Base-by-base conservation (phyloP, 2,113 vertebrate species). In the Hypanus sabinus region DNA sequence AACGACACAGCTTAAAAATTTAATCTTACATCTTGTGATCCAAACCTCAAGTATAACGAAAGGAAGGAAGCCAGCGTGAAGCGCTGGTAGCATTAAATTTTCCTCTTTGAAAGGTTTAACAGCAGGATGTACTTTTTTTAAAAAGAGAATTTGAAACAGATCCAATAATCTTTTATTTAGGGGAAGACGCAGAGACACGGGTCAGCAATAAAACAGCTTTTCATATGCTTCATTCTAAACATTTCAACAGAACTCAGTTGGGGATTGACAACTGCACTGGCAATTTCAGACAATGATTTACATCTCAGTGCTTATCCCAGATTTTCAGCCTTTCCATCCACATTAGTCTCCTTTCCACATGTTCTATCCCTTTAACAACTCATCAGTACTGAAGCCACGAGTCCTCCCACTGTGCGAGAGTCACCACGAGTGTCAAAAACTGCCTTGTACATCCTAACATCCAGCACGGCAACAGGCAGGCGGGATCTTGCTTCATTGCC, bases 11-110 rank as follows among this genome's bases (percentile, higher is more conserved):
- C 96, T 95, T 97, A 96, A 97, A 97, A 97, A 96, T 97, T 97
- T 97, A 95, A 97, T 97, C 96, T 96, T 97, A 96, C 97, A 83
- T 97, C 97, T 97, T 97, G 97, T 96, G 96, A 97, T 97, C 97
- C 96, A 97, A 97, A 97, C 97, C 97, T 93, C 33, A 55, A 90
- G 70, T 55, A 93, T 75, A 93, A 68, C 36, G 33, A 93, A 46
- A 93, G 90, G 18, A 36, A 92, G 65, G 20, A 92, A 73, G 18
- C 20, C 62, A 93, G 68, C 68, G 73, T 93, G 91, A 73, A 75
- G 36, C 30, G 68, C 70, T 75, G 91, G 70, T 93, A 73, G 91
- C 91, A 24, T 93, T 93, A 73, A 93, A 73, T 73, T 93, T 93
- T 93, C 38, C 71, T 93, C n/a, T 93, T 30, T 93, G 91, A 71